Evolutionary conservation across 2,797 vertebrate species (phyloP).

Genomic region (Eupleurogrammus muticus): DNA sequence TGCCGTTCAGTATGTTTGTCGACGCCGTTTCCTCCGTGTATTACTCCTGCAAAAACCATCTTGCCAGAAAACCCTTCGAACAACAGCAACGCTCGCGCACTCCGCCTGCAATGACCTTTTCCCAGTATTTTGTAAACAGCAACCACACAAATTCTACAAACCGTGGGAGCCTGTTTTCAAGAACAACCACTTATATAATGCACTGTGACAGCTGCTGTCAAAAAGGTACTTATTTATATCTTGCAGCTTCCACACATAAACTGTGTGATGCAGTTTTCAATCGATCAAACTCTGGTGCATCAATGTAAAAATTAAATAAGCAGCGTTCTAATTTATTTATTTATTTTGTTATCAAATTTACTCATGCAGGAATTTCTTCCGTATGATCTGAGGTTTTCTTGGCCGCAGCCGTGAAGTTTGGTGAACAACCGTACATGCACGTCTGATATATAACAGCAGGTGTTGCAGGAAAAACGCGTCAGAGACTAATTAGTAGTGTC

Average conservation of each 20-base stretch:
- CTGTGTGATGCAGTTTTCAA: background rate
- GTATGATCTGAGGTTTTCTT: too few species aligned
- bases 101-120: constrained; percentile 3
- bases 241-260: background rate
- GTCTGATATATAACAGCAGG: too few species aligned
- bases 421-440: too few species aligned
- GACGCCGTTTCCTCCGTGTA: constrained; percentile 11
- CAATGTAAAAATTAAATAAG: background rate
- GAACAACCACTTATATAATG: too few species aligned
- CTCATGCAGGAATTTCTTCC: too few species aligned
- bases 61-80: constrained; percentile 4
- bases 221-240: too few species aligned
- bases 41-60: constrained; percentile 20
- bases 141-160: background rate
- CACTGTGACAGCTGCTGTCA: too few species aligned
- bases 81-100: background rate
- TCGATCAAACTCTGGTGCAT: background rate
- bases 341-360: too few species aligned
- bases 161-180: too few species aligned
- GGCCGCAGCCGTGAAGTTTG: too few species aligned
- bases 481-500: too few species aligned
- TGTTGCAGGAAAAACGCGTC: too few species aligned
- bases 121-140: constrained; percentile 13
- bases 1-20: constrained; percentile 38
- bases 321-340: background rate